Evolutionary conservation across 2,113 vertebrate genomes (phyloP), one percentile per base, ranked within the genome.

Genomic region (Cyanoramphus novaezelandiae): DNA sequence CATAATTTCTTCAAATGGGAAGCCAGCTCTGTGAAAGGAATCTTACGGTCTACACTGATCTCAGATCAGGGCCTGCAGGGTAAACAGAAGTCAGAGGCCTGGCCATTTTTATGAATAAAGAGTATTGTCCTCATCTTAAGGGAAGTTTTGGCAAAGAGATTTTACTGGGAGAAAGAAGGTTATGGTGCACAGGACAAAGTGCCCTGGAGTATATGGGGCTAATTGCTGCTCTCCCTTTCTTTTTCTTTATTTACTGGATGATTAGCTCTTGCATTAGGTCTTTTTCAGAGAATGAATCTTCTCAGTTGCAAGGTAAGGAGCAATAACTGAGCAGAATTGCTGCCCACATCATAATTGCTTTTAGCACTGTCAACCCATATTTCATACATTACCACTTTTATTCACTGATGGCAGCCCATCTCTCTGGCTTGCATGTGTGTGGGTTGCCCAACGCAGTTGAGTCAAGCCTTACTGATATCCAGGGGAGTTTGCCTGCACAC

Each of bases 1-100:
- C 96, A 97, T 92, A 90, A 92, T 96, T 97, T 96, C 96, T 97
- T 97, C 97, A 97, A 96, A 97, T 96, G 96, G 78, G 63, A 97
- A 97, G 84, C 69, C 95, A 96, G 91, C 93, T 95, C 98, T 98
- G 97, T 97, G 97, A 97, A 96, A 95, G 82, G 88, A 96, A 94
- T 93, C 96, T 95, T 92, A 50, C 71, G 93, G 75, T 91, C 85
- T 85, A 67, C 77, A 94, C 94, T 95, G 84, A 89, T 75, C 95
- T 95, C 90, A 86, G 85, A 91, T 87, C 91, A 62, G 82, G 81
- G 93, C 90, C 88, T 96, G 76, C 86, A 85, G 95, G 76, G 65
- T 95, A 96, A 95, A 92, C 84, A 97, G 94, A 96, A 95, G 88
- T 91, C 71, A 93, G 88, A 94, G 76, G 57, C 33, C 57, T 93